Conservation (phyloP, 2,888 invertebrate species). For the Leucophenga montana region DNA sequence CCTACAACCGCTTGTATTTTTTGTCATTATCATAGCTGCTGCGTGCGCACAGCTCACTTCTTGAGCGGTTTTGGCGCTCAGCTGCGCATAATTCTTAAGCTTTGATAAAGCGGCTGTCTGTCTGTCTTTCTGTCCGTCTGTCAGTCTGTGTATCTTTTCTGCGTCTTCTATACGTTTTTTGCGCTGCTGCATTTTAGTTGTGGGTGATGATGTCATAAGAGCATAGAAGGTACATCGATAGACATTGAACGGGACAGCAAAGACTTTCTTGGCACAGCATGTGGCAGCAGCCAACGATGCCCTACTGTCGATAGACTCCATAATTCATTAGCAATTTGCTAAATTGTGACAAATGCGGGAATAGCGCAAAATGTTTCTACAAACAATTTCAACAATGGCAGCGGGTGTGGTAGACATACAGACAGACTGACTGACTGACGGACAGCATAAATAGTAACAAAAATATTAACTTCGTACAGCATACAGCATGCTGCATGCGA, state of each 20-base stretch:
- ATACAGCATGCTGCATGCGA: too few species aligned
- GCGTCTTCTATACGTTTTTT: too few species aligned
- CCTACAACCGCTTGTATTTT: not conserved
- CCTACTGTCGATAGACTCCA: constrained; percentile 30
- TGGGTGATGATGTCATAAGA: constrained; percentile 39
- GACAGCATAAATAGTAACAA: too few species aligned
- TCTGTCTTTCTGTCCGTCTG: too few species aligned
- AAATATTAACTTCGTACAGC: too few species aligned
- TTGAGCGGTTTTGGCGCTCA: constrained; percentile 4
- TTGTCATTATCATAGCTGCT: constrained; percentile 13
- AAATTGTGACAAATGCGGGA: constrained; percentile 41
- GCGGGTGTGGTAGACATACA: too few species aligned
- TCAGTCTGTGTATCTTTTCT: too few species aligned
- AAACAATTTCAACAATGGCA: too few species aligned
- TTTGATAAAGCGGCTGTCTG: too few species aligned
- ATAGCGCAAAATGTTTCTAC: not conserved
- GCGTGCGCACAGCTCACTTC: not conserved
- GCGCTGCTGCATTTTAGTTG: constrained; percentile 14
- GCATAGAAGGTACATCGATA: constrained; percentile 1
- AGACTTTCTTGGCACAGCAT: not conserved
- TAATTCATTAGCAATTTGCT: constrained; percentile 40
- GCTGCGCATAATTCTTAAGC: constrained; percentile 27
- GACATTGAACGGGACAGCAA: too few species aligned
- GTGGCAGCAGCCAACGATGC: constrained; percentile 21
- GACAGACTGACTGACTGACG: too few species aligned